These are phyloP conservation scores for Cyanoderma ruficeps DNA, from an alignment of 2,113 vertebrate species.

Conservation along the genomic window DNA sequence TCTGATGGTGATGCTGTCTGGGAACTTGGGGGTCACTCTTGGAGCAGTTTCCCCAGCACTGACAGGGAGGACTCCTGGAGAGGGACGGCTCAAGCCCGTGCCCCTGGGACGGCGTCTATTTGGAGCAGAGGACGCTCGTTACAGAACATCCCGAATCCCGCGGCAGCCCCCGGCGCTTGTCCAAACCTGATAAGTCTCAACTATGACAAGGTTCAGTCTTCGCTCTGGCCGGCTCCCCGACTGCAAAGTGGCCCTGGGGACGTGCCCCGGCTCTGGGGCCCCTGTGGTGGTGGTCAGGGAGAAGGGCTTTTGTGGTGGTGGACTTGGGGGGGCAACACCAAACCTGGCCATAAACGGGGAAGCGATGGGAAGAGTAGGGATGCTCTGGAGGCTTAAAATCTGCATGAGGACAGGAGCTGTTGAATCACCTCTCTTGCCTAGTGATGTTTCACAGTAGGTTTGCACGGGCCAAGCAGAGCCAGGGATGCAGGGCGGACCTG, in stretches of 20 bases:
- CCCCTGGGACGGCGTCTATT: constrained; percentile 4
- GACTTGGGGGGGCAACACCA: accelerated
- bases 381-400: neutral
- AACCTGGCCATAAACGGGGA: neutral
- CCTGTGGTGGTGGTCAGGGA: neutral
- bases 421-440: neutral
- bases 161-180: constrained; percentile 30
- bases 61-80: neutral
- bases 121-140: constrained; percentile 50
- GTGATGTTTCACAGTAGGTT: neutral
- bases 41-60: neutral
- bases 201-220: constrained; percentile 59
- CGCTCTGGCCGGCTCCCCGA: neutral
- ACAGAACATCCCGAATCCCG: constrained; percentile 49
- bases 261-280: accelerated
- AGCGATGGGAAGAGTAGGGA: neutral
- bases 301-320: neutral
- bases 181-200: constrained; percentile 61
- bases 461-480: neutral
- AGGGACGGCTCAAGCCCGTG: neutral
- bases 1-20: accelerated
- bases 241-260: neutral
- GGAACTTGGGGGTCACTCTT: neutral
- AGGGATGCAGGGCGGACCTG: neutral
- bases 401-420: accelerated